Evolutionary conservation across 2,888 invertebrate genomes (phyloP).

Genomic region (Sinohyriopsis cumingii): DNA sequence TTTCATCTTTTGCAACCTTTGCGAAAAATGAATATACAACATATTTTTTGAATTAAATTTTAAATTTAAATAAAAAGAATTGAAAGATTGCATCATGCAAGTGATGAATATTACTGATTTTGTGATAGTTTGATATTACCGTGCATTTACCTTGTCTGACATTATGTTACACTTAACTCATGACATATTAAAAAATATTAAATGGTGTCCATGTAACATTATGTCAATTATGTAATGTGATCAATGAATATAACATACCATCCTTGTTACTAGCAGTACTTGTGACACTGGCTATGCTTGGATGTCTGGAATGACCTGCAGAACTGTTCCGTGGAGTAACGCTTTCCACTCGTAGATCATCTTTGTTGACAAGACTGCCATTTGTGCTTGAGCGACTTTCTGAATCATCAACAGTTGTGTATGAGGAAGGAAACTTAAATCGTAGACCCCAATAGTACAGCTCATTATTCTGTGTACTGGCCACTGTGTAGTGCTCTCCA

Average conservation of each 20-base stretch:
- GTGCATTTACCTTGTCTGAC: no score
- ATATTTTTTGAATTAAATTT: no score
- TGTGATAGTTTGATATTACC: no score
- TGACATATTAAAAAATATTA: constrained; percentile 1
- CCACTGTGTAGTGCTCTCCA: constrained; percentile 80
- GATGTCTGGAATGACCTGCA: constrained; percentile 40
- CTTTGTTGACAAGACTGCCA: constrained; percentile 29
- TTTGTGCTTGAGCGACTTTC: constrained; percentile 47
- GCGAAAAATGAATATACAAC: no score
- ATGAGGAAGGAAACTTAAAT: constrained; percentile 40
- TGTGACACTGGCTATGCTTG: constrained; percentile 38
- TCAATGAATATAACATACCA: constrained; percentile 2
- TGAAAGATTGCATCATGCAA: no score
- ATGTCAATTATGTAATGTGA: neutral
- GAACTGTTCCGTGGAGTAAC: constrained; percentile 40
- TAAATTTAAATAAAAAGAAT: no score
- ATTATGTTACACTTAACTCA: no score
- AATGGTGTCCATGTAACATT: neutral
- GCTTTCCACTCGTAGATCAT: constrained; percentile 45
- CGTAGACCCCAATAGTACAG: constrained; percentile 80
- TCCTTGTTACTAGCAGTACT: constrained; percentile 31
- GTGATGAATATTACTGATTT: no score
- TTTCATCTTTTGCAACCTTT: no score
- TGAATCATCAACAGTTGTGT: constrained; percentile 31
- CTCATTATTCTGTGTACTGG: constrained; percentile 79